These are phyloP conservation scores for Ranitomeya variabilis DNA, from an alignment of 2,113 vertebrate genomes.

Conservation along the genomic window DNA sequence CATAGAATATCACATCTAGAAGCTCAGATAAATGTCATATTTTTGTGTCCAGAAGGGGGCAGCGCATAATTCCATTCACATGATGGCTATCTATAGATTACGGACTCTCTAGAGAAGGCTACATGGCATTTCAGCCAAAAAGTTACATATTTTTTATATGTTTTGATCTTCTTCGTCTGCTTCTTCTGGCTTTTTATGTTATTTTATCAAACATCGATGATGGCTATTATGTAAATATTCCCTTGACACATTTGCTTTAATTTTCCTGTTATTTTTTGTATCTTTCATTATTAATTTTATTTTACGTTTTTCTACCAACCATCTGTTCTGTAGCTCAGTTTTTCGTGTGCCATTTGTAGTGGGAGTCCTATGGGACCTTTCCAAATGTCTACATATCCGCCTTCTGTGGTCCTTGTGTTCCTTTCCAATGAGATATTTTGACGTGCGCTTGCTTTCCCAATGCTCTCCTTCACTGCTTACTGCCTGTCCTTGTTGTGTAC, in stretches of 20 bases:
- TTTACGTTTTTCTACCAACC: slow-evolving; percentile 43
- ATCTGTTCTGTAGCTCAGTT: slow-evolving; percentile 51
- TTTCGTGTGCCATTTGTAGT: slow-evolving; percentile 52
- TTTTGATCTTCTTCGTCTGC: not conserved
- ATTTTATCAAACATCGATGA: slow-evolving; percentile 3
- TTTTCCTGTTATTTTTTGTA: slow-evolving; percentile 8
- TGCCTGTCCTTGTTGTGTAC: slow-evolving; percentile 38
- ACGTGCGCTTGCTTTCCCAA: slow-evolving; percentile 8
- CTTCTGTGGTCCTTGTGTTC: slow-evolving; percentile 49
- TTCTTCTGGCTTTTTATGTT: slow-evolving; percentile 1
- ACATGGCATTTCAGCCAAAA: not conserved
- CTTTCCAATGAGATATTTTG: slow-evolving; percentile 40
- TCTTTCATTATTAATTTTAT: not conserved
- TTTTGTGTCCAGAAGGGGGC: not conserved
- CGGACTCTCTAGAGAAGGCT: not conserved
- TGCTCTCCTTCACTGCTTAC: not conserved
- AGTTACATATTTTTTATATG: not conserved
- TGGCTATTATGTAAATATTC: slow-evolving; percentile 45
- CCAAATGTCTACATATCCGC: slow-evolving; percentile 52
- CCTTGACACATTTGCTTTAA: slow-evolving; percentile 15
- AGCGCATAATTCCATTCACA: not conserved
- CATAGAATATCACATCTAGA: not conserved
- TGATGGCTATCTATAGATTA: not conserved
- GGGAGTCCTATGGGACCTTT: slow-evolving; percentile 50
- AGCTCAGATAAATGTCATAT: not conserved